Base-by-base conservation (phyloP, 2,797 vertebrate species). In the Protonibea diacanthus region DNA sequence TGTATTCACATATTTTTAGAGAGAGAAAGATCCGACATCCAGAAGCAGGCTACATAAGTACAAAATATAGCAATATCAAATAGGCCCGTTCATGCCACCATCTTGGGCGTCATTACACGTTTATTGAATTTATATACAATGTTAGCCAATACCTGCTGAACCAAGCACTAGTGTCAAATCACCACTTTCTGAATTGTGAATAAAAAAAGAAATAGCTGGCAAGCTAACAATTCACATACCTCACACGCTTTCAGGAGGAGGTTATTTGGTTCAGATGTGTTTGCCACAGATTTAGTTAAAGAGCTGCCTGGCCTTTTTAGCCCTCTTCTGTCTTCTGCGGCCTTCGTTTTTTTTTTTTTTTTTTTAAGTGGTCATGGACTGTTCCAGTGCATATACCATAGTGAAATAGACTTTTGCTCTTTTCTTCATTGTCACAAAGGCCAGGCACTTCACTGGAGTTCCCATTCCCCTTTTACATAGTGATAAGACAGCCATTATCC, bases 401-500 rank as follows among this genome's bases (percentile, higher is more conserved):
- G 78, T 58, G 83, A 92, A 91, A 94, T 91, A 91, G 88, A 89
- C 91, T 92, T 91, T 92, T 93, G 90, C 89, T 93, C 93, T 94
- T 94, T 94, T 94, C 93, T 94, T 94, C 89, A 88, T 92, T 92
- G 91, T 91, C 88, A 95, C 93, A 94, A 95, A 94, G 94, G 93
- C 93, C 92, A 94, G 90, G 86, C 91, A 93, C 93, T 94, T 93
- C 87, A 88, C 85, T 89, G 89, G 91, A 93, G 93, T 92, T 93
- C 91, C 92, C 91, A 91, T 93, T 94, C 90, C 93, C 92, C 88
- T 94, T 94, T 93, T 94, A 94, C 94, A 94, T 94, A 94, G 93
- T 91, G 94, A 95, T 95, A 95, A 95, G 92, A 93, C 92, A 92
- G 90, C 91, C 93, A 94, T 95, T 94, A 95, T 94, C 92, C 94